These are phyloP conservation scores for Carollia perspicillata DNA, from an alignment of 2,113 vertebrate genomes.

Conservation along the genomic window DNA sequence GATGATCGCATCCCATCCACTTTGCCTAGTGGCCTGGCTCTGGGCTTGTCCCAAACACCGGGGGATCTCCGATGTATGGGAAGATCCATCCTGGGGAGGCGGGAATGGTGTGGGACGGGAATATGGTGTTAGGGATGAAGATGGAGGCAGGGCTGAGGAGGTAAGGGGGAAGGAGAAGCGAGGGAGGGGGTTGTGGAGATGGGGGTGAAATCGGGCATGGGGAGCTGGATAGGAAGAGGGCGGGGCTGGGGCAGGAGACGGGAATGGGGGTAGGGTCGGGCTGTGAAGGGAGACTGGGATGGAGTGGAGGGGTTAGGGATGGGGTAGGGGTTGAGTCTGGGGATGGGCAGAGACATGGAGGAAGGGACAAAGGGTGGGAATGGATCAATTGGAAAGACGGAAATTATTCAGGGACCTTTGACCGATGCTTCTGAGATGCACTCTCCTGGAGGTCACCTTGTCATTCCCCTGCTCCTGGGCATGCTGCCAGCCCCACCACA, in stretches of 20 bases:
- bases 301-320: not conserved
- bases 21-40: not conserved
- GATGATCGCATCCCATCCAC: not conserved
- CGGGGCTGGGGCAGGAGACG: not conserved
- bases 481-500: not conserved
- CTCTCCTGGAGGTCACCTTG: conserved; percentile 9
- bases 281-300: not conserved
- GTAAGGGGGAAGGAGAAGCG: not conserved
- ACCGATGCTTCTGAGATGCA: not conserved
- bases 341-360: not conserved
- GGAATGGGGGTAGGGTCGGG: not conserved
- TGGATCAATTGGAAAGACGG: not conserved
- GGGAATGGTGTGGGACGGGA: not conserved
- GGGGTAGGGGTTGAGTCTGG: not conserved
- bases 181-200: not conserved
- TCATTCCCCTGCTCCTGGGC: conserved; percentile 32
- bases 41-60: not conserved
- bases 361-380: not conserved
- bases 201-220: not conserved
- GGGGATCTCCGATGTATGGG: not conserved
- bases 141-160: not conserved
- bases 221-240: not conserved
- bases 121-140: not conserved
- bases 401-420: not conserved
- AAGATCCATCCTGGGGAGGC: not conserved